A percentile compares a stretch with the other conserved stretches of the same genome.
These are phyloP conservation scores for Xiphias gladius DNA, from an alignment of 2,113 vertebrate genomes.

Conservation along the genomic window DNA sequence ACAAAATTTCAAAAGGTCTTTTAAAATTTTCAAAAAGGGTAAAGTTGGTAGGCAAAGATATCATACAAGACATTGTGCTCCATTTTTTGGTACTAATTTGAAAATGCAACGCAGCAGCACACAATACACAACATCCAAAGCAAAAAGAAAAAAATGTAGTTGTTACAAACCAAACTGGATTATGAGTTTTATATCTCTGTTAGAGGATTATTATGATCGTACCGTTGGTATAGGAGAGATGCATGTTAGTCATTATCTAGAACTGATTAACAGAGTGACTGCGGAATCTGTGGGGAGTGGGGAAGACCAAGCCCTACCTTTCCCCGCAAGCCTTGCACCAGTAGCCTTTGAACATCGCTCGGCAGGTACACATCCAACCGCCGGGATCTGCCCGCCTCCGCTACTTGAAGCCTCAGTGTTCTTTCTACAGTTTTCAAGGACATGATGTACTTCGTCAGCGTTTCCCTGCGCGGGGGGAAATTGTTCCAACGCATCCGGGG, in stretches of 20 bases:
- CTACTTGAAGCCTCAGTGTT: conserved; percentile 13
- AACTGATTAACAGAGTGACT: background rate
- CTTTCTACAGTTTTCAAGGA: conserved; percentile 37
- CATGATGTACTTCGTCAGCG: background rate
- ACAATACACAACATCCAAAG: too few relatives aligned
- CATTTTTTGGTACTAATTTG: too few relatives aligned
- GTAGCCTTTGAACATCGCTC: too few relatives aligned
- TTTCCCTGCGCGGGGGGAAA: background rate
- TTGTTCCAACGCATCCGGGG: background rate
- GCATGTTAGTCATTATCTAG: background rate
- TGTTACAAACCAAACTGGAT: too few relatives aligned
- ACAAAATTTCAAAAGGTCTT: too few relatives aligned
- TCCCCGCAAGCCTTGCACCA: background rate
- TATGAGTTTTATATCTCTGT: background rate
- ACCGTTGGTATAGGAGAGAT: background rate
- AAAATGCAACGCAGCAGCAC: too few relatives aligned
- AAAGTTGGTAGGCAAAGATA: too few relatives aligned
- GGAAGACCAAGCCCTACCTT: background rate
- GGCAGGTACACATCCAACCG: too few relatives aligned
- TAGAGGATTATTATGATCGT: background rate
- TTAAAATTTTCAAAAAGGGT: too few relatives aligned
- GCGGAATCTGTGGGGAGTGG: background rate
- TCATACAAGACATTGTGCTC: too few relatives aligned
- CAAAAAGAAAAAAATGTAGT: too few relatives aligned
- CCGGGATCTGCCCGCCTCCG: too few relatives aligned